Percentiles rank a stretch among this genome's conserved stretches.
phyloP scores from a whole-genome alignment of 2,797 vertebrate species.

The Rhynchotus rufescens region DNA sequence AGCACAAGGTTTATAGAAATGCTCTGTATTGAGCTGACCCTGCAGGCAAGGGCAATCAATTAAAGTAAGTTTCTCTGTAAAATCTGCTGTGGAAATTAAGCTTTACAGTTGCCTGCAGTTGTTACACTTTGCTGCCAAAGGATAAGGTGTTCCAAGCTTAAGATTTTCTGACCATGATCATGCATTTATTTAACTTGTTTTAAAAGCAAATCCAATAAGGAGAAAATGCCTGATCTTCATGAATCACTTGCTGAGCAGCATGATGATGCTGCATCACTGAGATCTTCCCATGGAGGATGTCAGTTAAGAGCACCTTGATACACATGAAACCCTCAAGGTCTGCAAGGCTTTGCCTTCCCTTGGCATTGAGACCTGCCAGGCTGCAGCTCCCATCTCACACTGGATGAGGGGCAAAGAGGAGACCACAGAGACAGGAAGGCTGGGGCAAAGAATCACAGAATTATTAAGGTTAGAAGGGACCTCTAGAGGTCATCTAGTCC shows the following conservation, averaged over 20 bases:
- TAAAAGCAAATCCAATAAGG: background rate
- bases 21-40: background rate
- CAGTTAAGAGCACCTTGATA: background rate
- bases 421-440: background rate
- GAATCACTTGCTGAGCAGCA: background rate
- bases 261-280: background rate
- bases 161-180: background rate
- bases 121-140: background rate
- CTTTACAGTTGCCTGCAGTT: background rate
- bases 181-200: background rate
- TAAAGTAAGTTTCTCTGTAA: background rate
- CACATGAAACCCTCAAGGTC: rapidly evolving
- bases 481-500: too few relatives aligned
- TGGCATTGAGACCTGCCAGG: rapidly evolving
- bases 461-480: too few relatives aligned
- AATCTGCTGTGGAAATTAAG: background rate
- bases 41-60: background rate
- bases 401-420: background rate
- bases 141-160: background rate
- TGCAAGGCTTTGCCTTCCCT: background rate
- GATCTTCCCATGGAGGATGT: background rate
- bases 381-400: background rate
- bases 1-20: background rate
- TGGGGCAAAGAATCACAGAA: background rate
- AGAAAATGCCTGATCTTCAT: background rate